Conservation (phyloP, 2,113 vertebrate genomes). For the Marmota monax region DNA sequence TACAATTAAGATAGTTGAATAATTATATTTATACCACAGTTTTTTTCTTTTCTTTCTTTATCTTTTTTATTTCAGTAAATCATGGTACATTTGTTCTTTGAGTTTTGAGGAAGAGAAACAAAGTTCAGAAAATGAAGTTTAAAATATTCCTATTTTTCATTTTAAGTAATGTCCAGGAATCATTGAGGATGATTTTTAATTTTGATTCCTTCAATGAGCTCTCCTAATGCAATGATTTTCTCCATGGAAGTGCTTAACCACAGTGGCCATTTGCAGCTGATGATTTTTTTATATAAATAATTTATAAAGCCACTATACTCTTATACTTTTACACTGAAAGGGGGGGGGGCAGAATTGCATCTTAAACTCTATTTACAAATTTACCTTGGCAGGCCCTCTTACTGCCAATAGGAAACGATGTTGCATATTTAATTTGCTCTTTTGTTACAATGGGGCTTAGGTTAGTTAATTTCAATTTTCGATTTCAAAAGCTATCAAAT, state of each 20-base stretch:
- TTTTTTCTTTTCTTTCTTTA: not conserved
- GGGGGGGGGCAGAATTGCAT: constrained; percentile 85
- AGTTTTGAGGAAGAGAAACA: constrained; percentile 25
- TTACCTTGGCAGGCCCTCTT: constrained; percentile 93
- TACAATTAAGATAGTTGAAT: constrained; percentile 39
- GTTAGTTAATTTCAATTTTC: constrained; percentile 99
- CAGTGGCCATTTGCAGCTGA: constrained; percentile 84
- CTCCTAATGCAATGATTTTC: constrained; percentile 84
- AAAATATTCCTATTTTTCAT: constrained; percentile 42
- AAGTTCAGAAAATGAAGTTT: constrained; percentile 43
- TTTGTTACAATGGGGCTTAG: constrained; percentile 98
- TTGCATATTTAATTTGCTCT: constrained; percentile 99
- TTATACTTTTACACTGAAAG: constrained; percentile 85
- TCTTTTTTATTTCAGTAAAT: not conserved
- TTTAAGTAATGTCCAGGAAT: constrained; percentile 74
- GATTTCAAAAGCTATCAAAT: constrained; percentile 99
- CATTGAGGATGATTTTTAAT: constrained; percentile 79
- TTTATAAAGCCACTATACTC: constrained; percentile 88
- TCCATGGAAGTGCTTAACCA: constrained; percentile 86
- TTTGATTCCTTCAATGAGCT: constrained; percentile 76
- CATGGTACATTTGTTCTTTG: constrained; percentile 46
- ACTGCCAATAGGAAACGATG: constrained; percentile 92
- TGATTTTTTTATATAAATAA: constrained; percentile 88
- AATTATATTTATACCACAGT: not conserved
- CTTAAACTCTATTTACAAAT: constrained; percentile 95